phyloP scores from a whole-genome alignment of 2,797 vertebrate species.

The Melanogrammus aeglefinus region DNA sequence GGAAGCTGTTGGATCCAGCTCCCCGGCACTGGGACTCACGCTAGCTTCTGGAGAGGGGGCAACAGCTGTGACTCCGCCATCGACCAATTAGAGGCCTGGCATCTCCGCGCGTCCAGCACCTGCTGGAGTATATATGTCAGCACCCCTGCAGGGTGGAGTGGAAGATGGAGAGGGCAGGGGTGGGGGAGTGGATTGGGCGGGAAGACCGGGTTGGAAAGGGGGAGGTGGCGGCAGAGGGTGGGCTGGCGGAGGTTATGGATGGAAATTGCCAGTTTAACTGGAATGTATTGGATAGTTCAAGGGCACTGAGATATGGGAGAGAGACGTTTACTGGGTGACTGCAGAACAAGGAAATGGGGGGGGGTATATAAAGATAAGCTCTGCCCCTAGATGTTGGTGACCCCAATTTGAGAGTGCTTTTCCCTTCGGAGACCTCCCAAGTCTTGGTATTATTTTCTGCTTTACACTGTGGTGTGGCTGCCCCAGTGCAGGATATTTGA shows the following conservation, averaged over 20 bases:
- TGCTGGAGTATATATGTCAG: constrained; percentile 73
- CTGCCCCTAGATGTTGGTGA: constrained; percentile 57
- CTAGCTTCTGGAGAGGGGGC: constrained; percentile 60
- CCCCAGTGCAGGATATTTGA: constrained; percentile 62
- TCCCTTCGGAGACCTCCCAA: constrained; percentile 64
- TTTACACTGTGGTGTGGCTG: constrained; percentile 53
- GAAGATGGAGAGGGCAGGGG: constrained; percentile 35
- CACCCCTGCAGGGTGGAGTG: constrained; percentile 52
- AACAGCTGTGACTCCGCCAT: constrained; percentile 75
- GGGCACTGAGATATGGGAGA: constrained; percentile 33
- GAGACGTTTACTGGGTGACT: constrained; percentile 25
- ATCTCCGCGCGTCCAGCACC: constrained; percentile 61
- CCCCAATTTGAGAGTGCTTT: constrained; percentile 66
- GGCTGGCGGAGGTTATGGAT: background rate
- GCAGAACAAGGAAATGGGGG: background rate
- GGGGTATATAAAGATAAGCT: constrained; percentile 28
- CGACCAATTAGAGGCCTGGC: constrained; percentile 73
- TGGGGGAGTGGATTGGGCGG: constrained; percentile 22
- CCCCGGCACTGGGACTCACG: constrained; percentile 52
- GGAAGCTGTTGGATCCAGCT: constrained; percentile 52
- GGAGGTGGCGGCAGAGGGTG: constrained; percentile 1
- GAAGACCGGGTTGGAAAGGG: constrained; percentile 45
- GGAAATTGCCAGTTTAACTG: constrained; percentile 24
- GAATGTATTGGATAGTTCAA: constrained; percentile 35
- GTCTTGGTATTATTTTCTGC: constrained; percentile 60